Evolutionary conservation across 1,140 invertebrate species (phyloP), one percentile per base, ranked within the genome.

Genomic region (Arion vulgaris): DNA sequence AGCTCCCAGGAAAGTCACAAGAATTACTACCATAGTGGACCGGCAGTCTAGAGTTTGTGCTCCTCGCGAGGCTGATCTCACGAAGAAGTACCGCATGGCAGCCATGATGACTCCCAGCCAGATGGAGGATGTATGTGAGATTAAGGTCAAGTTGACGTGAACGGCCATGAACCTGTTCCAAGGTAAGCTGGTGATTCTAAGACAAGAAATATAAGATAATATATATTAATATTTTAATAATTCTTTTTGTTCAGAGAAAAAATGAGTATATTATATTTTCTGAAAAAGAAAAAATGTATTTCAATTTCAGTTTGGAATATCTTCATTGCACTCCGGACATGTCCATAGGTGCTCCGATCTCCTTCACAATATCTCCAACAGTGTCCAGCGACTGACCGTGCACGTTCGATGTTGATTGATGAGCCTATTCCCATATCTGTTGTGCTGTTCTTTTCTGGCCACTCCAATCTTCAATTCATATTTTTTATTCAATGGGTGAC

Each of bases 81-180:
- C 94, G 89, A 87, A 94, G 92, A 19, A 97, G 95, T 5, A 90
- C 15, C 90, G 74, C 49, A 90, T 81, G 1, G 98, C 95, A 0
- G 97, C 97, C 82, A 99, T 92, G 15, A 96, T 96, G 0, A 99
- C 95, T 0, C 97, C 98, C 83, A 99, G 91, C 95, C 96, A 98
- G 77, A 98, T 98, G 0, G 97, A 97, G 57, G 98, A 96, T 0
- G 97, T 98, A 91, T 99, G 98, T 88, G 96, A 94, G 0, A 97
- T 96, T 94, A 93, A 90, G 2, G 93, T 93, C 88, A 97, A 96
- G 85, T 97, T 89, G 13, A 87, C 85, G 85, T 92, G 90, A 13
- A 90, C 51, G 5, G 86, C 86, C 26, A 90, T 80, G 80, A 88
- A 91, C 34, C 82, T 34, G n/a, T 83, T 87, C 90, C 91, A 91